phyloP scores from a whole-genome alignment of 2,113 vertebrate species.

The Malurus alboscapulatus region DNA sequence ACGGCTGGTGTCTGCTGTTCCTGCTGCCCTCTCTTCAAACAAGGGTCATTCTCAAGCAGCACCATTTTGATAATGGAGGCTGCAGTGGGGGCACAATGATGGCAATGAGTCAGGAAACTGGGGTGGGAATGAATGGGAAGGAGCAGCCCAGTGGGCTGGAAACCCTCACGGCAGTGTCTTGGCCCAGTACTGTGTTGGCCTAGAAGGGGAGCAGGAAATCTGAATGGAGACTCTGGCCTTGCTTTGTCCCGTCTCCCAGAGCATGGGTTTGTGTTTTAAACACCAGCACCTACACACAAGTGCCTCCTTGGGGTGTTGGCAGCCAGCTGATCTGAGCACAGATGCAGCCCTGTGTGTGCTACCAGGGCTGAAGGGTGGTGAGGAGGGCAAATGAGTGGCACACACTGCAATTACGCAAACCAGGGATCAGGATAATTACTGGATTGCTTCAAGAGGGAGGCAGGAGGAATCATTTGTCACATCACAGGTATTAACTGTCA shows the following conservation, averaged over 20 bases:
- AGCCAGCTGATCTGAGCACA: not conserved
- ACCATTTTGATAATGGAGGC: not conserved
- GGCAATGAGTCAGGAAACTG: not conserved
- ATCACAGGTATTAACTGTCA: conserved; percentile 13
- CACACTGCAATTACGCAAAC: not conserved
- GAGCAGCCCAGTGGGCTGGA: not conserved
- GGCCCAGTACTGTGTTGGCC: too few species aligned
- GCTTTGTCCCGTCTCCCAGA: not conserved
- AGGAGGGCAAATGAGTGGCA: not conserved
- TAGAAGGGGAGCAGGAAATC: not conserved
- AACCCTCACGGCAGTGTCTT: not conserved
- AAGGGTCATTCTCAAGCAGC: not conserved
- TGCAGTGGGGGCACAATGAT: not conserved
- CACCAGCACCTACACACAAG: not conserved
- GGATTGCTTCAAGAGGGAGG: conserved; percentile 16
- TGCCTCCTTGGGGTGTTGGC: not conserved
- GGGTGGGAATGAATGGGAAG: not conserved
- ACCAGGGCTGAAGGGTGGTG: not conserved
- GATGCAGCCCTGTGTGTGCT: not conserved
- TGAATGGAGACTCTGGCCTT: not conserved
- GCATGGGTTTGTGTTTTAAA: not conserved
- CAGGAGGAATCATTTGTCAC: conserved; percentile 8
- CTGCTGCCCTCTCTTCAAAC: not conserved
- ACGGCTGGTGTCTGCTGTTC: rapidly evolving
- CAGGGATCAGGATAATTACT: conserved; percentile 1